A percentile compares a stretch with the other conserved stretches of the same genome.
phyloP scores from a whole-genome alignment of 2,888 invertebrate genomes.

The Troides oblongomaculatus region DNA sequence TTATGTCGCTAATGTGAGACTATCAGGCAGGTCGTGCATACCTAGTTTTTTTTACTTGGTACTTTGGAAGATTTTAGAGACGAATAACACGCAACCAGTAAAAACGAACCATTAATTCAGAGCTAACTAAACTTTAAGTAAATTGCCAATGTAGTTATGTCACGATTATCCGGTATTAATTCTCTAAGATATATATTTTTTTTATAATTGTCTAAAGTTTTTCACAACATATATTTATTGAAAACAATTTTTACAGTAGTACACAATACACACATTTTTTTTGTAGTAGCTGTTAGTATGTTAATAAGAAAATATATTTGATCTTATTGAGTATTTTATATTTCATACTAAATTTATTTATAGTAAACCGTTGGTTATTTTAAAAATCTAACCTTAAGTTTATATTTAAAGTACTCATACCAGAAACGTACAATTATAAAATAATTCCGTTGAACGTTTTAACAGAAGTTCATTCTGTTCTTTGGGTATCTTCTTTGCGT shows the following conservation, averaged over 20 bases:
- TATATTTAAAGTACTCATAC: background rate
- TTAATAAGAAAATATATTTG: too few species aligned
- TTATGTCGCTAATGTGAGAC: too few species aligned
- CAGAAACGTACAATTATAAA: background rate
- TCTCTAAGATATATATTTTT: too few species aligned
- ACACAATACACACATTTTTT: too few species aligned
- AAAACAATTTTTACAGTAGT: too few species aligned
- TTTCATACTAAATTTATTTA: too few species aligned
- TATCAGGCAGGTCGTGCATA: background rate
- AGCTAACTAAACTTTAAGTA: background rate
- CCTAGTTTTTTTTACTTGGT: background rate
- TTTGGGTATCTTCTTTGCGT: conserved; percentile 34
- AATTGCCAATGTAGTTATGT: background rate
- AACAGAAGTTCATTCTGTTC: conserved; percentile 29
- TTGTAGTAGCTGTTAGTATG: too few species aligned
- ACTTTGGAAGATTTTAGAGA: background rate
- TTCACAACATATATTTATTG: too few species aligned
- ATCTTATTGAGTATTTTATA: too few species aligned
- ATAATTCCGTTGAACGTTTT: conserved; percentile 11
- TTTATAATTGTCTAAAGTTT: too few species aligned
- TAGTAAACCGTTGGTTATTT: too few species aligned
- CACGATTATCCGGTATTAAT: too few species aligned
- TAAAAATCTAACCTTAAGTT: background rate
- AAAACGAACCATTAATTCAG: background rate
- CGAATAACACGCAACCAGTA: background rate